Conservation (phyloP, 2,888 invertebrate genomes). For the Archips crataeganus region DNA sequence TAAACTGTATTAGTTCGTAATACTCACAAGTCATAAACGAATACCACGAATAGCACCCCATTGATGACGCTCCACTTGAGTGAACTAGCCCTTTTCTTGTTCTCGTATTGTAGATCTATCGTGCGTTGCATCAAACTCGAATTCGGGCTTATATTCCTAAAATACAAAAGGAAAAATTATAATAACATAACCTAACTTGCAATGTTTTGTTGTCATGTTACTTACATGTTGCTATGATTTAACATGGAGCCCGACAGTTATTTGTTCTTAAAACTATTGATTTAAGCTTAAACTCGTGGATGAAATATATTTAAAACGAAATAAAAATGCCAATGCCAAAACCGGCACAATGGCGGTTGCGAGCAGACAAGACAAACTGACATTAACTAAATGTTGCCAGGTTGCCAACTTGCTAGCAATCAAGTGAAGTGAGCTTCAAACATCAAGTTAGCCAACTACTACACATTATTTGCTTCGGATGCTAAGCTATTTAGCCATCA, state of each 20-base stretch:
- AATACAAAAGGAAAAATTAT: slow-evolving; percentile 8
- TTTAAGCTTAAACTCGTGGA: background rate
- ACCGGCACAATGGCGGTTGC: background rate
- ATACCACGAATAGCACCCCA: slow-evolving; percentile 78
- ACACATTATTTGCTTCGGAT: no score
- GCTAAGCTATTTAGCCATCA: no score
- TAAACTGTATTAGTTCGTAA: background rate
- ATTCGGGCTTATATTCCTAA: slow-evolving; percentile 65
- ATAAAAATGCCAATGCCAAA: background rate
- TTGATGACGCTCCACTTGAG: slow-evolving; percentile 87
- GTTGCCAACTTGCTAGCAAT: background rate
- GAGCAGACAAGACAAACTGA: background rate
- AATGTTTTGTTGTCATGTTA: background rate
- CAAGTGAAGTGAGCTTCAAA: no score
- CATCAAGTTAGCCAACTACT: no score
- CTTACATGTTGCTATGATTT: slow-evolving; percentile 5
- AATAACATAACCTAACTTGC: slow-evolving; percentile 32
- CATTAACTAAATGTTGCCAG: background rate
- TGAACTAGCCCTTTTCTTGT: slow-evolving; percentile 79
- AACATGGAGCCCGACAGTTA: background rate
- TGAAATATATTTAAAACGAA: background rate
- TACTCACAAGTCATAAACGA: slow-evolving; percentile 88
- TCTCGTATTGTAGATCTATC: slow-evolving; percentile 80
- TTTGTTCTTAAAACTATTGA: background rate
- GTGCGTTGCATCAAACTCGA: slow-evolving; percentile 83